These are phyloP conservation scores for Chionomys nivalis DNA, from an alignment of 2,113 vertebrate species.

Conservation along the genomic window DNA sequence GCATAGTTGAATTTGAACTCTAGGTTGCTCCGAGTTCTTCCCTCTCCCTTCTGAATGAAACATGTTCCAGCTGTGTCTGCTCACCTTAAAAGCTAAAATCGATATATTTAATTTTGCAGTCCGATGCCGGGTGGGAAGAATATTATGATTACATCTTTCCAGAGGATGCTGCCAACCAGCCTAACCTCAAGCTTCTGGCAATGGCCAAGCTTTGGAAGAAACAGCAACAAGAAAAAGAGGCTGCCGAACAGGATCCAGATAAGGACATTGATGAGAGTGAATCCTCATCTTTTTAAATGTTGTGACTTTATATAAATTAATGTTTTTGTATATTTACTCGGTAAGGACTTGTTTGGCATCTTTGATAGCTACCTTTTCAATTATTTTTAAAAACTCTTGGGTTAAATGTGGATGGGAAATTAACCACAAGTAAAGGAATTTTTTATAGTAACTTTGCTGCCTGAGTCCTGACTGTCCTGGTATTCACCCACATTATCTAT, in stretches of 20 bases:
- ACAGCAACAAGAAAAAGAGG: slow-evolving; percentile 87
- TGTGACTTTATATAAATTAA: slow-evolving; percentile 67
- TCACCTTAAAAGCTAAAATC: neutral
- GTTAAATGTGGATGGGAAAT: neutral
- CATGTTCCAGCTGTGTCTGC: neutral
- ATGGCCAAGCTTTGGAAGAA: slow-evolving; percentile 99
- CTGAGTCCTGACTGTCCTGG: neutral
- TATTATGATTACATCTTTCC: slow-evolving; percentile 99
- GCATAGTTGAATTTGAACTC: neutral
- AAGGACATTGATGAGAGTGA: slow-evolving; percentile 84
- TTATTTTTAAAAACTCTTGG: slow-evolving; percentile 47
- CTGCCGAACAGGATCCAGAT: slow-evolving; percentile 82
- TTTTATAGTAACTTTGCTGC: slow-evolving; percentile 43
- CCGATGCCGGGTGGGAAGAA: slow-evolving; percentile 98
- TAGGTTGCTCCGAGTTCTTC: neutral
- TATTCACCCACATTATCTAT: neutral
- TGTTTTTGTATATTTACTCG: slow-evolving; percentile 80
- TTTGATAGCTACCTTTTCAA: slow-evolving; percentile 58
- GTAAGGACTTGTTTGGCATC: slow-evolving; percentile 29
- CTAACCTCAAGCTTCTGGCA: slow-evolving; percentile 97
- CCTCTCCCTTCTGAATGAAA: neutral
- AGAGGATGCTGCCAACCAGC: slow-evolving; percentile 98
- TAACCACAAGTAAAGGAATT: slow-evolving; percentile 34
- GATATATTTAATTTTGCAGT: slow-evolving; percentile 83
- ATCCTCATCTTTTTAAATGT: slow-evolving; percentile 72